phyloP scores from a whole-genome alignment of 1,140 invertebrate species.

The Lordiphosa mommai region DNA sequence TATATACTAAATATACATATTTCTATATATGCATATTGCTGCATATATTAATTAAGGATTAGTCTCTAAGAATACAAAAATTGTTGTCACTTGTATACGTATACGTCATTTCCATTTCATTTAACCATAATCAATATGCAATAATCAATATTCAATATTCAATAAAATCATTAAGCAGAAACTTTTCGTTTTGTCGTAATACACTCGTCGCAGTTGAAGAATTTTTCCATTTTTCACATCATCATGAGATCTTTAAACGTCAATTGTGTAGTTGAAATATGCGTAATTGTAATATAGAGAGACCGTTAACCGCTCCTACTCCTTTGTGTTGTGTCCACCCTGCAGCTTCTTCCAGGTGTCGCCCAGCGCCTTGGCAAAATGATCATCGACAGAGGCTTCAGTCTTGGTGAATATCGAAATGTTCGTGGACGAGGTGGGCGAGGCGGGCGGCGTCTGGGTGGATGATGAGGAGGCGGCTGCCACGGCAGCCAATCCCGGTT shows the following conservation, averaged over 20 bases:
- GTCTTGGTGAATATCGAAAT: constrained; percentile 78
- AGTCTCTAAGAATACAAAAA: constrained; percentile 65
- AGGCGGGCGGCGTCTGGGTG: constrained; percentile 62
- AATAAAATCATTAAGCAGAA: constrained; percentile 69
- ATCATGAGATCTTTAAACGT: constrained; percentile 72
- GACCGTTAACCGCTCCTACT: neutral
- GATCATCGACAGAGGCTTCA: constrained; percentile 92
- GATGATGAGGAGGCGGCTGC: constrained; percentile 50
- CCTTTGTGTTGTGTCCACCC: constrained; percentile 80
- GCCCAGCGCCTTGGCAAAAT: constrained; percentile 96
- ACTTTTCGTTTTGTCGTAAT: constrained; percentile 49
- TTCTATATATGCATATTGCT: constrained; percentile 18
- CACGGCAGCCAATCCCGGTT: constrained; percentile 57
- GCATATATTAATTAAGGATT: constrained; percentile 58
- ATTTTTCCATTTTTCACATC: constrained; percentile 60
- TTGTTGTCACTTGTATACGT: constrained; percentile 73
- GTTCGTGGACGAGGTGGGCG: constrained; percentile 65
- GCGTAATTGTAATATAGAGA: constrained; percentile 19
- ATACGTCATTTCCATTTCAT: constrained; percentile 55
- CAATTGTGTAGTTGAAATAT: constrained; percentile 71
- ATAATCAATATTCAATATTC: constrained; percentile 44
- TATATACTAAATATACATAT: constrained; percentile 29
- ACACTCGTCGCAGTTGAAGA: constrained; percentile 73
- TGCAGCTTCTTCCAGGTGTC: constrained; percentile 95
- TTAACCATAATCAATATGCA: constrained; percentile 1